Percentiles rank a stretch among this genome's conserved stretches.
Evolutionary conservation across 1,140 invertebrate species (phyloP).

Genomic region (Drosophila eugracilis): DNA sequence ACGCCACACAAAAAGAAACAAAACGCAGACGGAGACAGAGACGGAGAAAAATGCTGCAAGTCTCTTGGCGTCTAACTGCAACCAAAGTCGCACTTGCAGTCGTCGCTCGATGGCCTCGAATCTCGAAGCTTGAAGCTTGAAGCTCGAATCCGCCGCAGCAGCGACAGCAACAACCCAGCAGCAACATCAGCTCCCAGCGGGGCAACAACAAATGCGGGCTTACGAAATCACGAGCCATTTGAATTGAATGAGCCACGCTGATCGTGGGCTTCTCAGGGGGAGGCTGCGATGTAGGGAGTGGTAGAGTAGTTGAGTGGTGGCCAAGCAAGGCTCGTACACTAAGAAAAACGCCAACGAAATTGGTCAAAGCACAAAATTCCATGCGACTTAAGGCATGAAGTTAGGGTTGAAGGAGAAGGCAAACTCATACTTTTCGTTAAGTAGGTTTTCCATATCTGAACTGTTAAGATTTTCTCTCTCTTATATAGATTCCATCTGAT

Average conservation of each 20-base stretch:
- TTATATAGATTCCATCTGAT: constrained; percentile 31
- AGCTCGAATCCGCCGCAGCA: constrained; percentile 61
- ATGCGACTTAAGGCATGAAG: background rate
- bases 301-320: too few species aligned
- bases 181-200: constrained; percentile 42
- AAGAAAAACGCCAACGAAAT: background rate
- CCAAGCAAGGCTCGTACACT: constrained; percentile 13
- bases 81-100: constrained; percentile 69
- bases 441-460: too few species aligned
- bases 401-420: too few species aligned
- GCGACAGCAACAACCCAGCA: constrained; percentile 18
- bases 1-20: constrained; percentile 74
- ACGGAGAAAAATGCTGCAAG: constrained; percentile 41
- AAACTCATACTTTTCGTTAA: too few species aligned
- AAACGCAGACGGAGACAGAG: constrained; percentile 28
- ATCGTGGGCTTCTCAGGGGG: constrained; percentile 33
- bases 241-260: constrained; percentile 77
- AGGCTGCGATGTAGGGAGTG: constrained; percentile 37
- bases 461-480: background rate
- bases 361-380: background rate
- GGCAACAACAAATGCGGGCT: constrained; percentile 67
- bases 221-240: constrained; percentile 83
- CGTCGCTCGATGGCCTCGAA: constrained; percentile 74
- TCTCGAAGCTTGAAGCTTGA: constrained; percentile 36
- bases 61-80: constrained; percentile 73